Base-by-base conservation (phyloP, 2,797 vertebrate genomes). In the Macropus fuliginosus region DNA sequence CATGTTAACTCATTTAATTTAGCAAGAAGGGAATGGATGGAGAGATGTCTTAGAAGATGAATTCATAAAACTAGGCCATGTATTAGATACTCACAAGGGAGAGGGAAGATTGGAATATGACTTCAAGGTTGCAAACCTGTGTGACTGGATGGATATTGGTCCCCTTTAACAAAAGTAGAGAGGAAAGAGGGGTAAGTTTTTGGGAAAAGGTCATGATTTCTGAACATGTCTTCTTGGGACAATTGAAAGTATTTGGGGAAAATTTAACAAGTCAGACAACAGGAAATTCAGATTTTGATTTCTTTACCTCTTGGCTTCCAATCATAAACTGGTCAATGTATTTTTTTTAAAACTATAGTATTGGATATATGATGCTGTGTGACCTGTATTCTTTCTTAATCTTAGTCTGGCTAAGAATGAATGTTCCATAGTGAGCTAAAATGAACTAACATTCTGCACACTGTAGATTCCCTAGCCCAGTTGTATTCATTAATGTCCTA, bases 401-500 rank as follows among this genome's bases (percentile, higher is more conserved):
- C 50, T 46, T 94, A 91, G 91, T 94, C 94, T 95, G 96, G 93
- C 54, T 94, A 56, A 96, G 56, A 95, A 94, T 95, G 91, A 92
- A 62, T 92, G n/a, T 96, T 89, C 91, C 95, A 52, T 95, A 12
- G 95, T 21, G 92, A 96, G 55, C 95, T 95, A 91, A 94, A 97
- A 74, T 95, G 6, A 81, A 24, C n/a, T 81, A 54, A 81, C 87
- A 24, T 91, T 59, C 54, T 95, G 62, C 74, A 89, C 81, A 56
- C 56, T 95, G 56, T 89, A 93, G 92, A 96, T 95, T 91, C 94
- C 90, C 0, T 92, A 59, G 55, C 31, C 95, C 97, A 93, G 94
- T 96, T 96, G 92, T 95, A 97, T 95, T 97, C 95, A 95, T 95
- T 95, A 95, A 87, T 96, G 92, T 55, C 95, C 96, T 97, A 95